phyloP scores from a whole-genome alignment of 2,113 vertebrate species.

The Cheilinus undulatus region DNA sequence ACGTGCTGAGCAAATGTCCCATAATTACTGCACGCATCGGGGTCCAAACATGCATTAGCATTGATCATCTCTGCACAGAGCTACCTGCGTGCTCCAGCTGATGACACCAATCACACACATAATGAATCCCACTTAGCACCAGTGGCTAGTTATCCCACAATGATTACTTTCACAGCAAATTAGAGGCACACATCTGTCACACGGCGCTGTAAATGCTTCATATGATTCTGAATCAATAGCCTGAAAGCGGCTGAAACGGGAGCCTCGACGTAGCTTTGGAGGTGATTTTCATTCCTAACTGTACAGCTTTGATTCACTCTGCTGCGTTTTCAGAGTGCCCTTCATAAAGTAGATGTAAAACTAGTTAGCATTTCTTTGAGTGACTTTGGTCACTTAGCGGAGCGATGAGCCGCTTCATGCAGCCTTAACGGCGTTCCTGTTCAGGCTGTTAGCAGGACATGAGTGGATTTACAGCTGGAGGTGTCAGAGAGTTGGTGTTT shows the following conservation, averaged over 20 bases:
- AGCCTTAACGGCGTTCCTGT: constrained; percentile 45
- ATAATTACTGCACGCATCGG: constrained; percentile 45
- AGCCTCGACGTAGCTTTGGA: background rate
- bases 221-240: constrained; percentile 10
- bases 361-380: constrained; percentile 23
- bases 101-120: constrained; percentile 43
- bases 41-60: constrained; percentile 49
- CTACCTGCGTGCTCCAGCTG: constrained; percentile 38
- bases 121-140: constrained; percentile 62
- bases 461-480: constrained; percentile 45
- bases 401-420: constrained; percentile 27
- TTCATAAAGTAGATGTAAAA: constrained; percentile 20
- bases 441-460: constrained; percentile 36
- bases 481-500: background rate
- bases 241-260: background rate
- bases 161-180: constrained; percentile 43
- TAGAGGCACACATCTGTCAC: constrained; percentile 49
- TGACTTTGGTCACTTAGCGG: constrained; percentile 55
- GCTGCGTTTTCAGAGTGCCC: constrained; percentile 15
- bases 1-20: constrained; percentile 54
- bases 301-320: background rate
- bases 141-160: constrained; percentile 41
- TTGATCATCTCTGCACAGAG: constrained; percentile 53
- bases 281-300: background rate
- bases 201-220: constrained; percentile 9